A percentile compares a stretch with the other conserved stretches of the same genome.
Conservation (phyloP, 2,888 invertebrate species). For the Lepidonotus clava region DNA sequence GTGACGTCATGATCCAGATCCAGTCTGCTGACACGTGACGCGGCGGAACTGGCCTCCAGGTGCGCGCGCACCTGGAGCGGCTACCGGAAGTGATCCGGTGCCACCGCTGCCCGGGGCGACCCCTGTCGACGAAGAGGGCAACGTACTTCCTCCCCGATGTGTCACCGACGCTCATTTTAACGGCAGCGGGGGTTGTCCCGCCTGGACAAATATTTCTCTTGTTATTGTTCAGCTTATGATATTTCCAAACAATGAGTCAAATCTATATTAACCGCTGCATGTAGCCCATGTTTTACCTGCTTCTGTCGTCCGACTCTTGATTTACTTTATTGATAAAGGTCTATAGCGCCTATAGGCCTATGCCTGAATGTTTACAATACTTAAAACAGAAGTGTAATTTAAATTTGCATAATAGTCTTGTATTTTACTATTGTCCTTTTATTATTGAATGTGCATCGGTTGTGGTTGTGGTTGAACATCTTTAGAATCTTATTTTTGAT, state of each 20-base stretch:
- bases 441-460: too few species aligned
- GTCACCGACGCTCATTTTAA: not conserved
- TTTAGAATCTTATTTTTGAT: too few species aligned
- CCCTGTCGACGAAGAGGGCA: not conserved
- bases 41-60: conserved; percentile 16
- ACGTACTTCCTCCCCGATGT: not conserved
- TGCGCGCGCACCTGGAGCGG: conserved; percentile 32
- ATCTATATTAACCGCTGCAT: too few species aligned
- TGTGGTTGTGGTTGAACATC: too few species aligned
- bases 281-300: too few species aligned
- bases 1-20: conserved; percentile 37
- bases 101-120: not conserved
- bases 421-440: too few species aligned
- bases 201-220: not conserved
- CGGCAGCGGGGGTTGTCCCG: too few species aligned
- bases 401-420: too few species aligned
- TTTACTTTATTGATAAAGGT: not conserved
- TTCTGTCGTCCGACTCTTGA: too few species aligned
- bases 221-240: not conserved
- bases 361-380: too few species aligned
- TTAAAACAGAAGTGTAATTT: too few species aligned
- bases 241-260: not conserved
- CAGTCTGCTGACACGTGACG: conserved; percentile 4
- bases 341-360: too few species aligned
- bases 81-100: conserved; percentile 23